Evolutionary conservation across 2,797 vertebrate species (phyloP), one percentile per base, ranked within the genome.

Genomic region (Anguilla megastoma): DNA sequence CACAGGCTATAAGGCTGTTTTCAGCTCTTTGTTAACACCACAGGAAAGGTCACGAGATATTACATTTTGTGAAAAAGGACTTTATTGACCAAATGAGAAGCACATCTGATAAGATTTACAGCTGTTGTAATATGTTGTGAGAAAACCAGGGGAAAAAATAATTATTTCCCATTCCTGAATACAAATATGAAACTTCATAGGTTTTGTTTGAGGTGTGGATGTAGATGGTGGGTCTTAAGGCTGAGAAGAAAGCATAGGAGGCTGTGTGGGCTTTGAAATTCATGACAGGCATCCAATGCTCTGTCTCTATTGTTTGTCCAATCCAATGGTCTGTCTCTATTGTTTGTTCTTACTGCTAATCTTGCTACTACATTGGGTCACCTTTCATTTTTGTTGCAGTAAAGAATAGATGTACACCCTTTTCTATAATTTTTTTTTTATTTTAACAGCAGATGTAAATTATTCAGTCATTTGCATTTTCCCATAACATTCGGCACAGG

Each of bases 21-120:
- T 74, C 52, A 74, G 76, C 50, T 48, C 33, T 71, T 76, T 76
- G 71, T 76, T 76, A 36, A 33, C 8, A 33, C 71, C 16, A 16
- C 33, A 79, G 85, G 58, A 89, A 88, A 89, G 88, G 79, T 86
- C 88, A 89, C 85, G 86, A 56, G 21, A 74, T 86, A 89, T 84
- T 86, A 71, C 41, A 84, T 86, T 89, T 83, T 84, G 79, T 69
- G 54, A 71, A 89, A 86, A 86, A 21, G 27, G 74, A 86, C 4
- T 41, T 85, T 36, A 71, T 76, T 63, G 66, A 24, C 84, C 9
- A 58, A 52, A 88, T 80, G 84, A 88, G 36, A 33, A 83, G n/a
- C 33, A 50, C 74, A 56, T 58, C 21, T 27, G 74, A 54, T 54
- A 45, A 33, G 69, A 14, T 60, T 76, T 56, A 50, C 83, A 0